Evolutionary conservation across 1,140 invertebrate species (phyloP), one percentile per base, ranked within the genome.

Genomic region (Calycopis cecrops): DNA sequence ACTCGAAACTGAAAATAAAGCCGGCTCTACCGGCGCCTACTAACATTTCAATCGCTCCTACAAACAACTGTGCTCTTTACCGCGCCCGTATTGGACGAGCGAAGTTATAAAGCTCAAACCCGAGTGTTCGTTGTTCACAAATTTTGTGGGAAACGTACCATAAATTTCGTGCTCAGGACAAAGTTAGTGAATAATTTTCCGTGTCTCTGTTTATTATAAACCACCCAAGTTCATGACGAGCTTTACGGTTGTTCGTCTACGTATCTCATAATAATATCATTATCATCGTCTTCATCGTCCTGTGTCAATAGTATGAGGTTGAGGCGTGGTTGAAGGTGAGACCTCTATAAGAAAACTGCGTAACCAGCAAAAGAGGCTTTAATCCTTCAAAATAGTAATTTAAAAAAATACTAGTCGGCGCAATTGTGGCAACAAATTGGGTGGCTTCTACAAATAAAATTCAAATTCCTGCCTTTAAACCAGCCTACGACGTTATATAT

Each of bases 181-280:
- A 80, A 83, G 73, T 83, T 80, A 74, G 75, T 73, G 76, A 80
- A 83, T 80, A 80, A 80, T 77, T 77, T 80, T 78, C 72, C 66
- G 67, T 78, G 74, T 78, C 73, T 79, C 74, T 78, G 77, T 77
- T 80, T 75, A 76, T 80, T 80, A 73, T 79, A 76, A 81, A 69
- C 73, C 59, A 57, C 61, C 60, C 63, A 78, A 79, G 75, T 82
- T 75, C 53, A 53, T 56, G 59, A 61, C 58, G 65, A 73, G 73
- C 69, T 70, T 76, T 28, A 28, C 21, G 21, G 6, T 28, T 28
- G 21, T 28, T 28, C 21, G 21, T 6, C 2, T 28, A 28, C 21
- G 21, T 28, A 28, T 28, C 2, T 28, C 21, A 3, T 28, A 28
- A 28, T 28, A 28, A 3, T 6, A 28, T 28, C 21, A 28, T 28